A percentile compares a stretch with the other conserved stretches of the same genome.
Conservation (phyloP, 2,113 vertebrate species). For the Zingel zingel region DNA sequence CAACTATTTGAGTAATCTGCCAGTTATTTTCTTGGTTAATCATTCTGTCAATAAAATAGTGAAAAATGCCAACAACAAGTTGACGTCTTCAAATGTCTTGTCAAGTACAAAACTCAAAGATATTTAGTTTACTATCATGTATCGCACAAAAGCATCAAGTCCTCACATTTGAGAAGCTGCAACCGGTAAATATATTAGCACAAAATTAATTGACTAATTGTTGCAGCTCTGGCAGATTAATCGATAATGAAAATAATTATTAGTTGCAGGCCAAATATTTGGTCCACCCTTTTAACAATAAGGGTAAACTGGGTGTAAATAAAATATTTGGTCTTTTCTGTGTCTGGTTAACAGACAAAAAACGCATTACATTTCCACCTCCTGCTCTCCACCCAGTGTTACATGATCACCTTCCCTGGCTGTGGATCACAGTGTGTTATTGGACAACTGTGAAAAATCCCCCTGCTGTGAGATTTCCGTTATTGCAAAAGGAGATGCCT, state of each 20-base stretch:
- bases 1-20: no score
- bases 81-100: neutral
- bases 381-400: constrained; percentile 16
- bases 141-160: neutral
- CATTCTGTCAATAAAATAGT: neutral
- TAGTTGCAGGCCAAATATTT: neutral
- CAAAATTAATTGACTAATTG: neutral
- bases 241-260: neutral
- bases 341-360: neutral
- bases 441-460: constrained; percentile 39
- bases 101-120: neutral
- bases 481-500: constrained; percentile 54
- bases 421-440: constrained; percentile 23
- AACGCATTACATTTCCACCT: constrained; percentile 6
- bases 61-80: neutral
- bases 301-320: neutral
- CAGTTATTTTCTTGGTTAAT: neutral
- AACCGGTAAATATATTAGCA: neutral
- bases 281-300: neutral
- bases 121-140: neutral
- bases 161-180: neutral
- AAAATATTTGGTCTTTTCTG: neutral
- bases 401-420: constrained; percentile 7
- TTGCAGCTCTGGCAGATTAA: neutral
- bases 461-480: constrained; percentile 56